Evolutionary conservation across 2,888 invertebrate species (phyloP).

Genomic region (Eumacrocentrus americanus): DNA sequence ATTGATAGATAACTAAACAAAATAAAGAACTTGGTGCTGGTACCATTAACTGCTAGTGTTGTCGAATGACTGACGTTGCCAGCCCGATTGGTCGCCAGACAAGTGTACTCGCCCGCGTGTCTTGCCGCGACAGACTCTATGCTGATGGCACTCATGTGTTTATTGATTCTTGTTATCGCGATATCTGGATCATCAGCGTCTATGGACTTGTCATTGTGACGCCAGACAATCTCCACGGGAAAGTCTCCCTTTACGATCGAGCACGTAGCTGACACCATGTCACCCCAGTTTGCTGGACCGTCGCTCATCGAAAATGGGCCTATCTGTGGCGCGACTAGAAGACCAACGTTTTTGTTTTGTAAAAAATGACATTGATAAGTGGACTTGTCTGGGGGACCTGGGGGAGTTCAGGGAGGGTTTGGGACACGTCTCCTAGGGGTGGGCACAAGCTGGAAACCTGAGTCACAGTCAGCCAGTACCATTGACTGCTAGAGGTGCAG

Average conservation of each 20-base stretch:
- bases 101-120: constrained; percentile 73
- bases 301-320: constrained; percentile 61
- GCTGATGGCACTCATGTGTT: constrained; percentile 69
- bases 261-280: constrained; percentile 66
- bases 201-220: constrained; percentile 65
- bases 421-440: constrained; percentile 24
- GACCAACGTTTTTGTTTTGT: constrained; percentile 1
- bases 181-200: constrained; percentile 55
- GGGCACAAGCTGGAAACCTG: not conserved
- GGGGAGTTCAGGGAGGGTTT: not conserved
- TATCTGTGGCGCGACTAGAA: constrained; percentile 63
- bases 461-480: constrained; percentile 59
- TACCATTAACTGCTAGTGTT: constrained; percentile 65
- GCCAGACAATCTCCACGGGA: constrained; percentile 79
- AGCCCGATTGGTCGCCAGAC: constrained; percentile 65
- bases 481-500: constrained; percentile 71
- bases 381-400: not conserved
- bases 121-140: constrained; percentile 74
- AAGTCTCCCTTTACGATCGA: constrained; percentile 80
- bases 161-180: constrained; percentile 62
- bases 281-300: constrained; percentile 60
- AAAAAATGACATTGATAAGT: not conserved
- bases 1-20: not conserved
- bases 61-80: constrained; percentile 64
- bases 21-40: not conserved